Evolutionary conservation across 2,113 vertebrate species (phyloP).

Genomic region (Daubentonia madagascariensis): DNA sequence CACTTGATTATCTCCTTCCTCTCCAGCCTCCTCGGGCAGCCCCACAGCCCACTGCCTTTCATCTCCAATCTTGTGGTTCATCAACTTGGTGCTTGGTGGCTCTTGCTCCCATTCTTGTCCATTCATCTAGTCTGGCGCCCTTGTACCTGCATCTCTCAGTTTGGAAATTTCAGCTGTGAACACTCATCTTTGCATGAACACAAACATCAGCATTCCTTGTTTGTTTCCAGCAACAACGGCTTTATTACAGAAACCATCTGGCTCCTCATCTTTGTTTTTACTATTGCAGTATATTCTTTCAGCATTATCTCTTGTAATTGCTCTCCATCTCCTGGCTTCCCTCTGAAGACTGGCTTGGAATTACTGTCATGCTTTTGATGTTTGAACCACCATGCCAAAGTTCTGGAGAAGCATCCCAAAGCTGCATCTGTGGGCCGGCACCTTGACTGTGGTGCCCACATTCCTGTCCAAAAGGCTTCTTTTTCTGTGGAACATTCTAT

Average conservation of each 20-base stretch:
- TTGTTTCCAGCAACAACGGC: not conserved
- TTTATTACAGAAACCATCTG: not conserved
- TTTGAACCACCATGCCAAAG: not conserved
- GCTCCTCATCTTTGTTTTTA: not conserved
- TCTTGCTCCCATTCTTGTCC: not conserved
- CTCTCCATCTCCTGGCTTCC: not conserved
- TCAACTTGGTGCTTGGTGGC: accelerated
- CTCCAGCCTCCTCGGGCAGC: not conserved
- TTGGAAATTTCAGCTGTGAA: not conserved
- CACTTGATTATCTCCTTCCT: not conserved
- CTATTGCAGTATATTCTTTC: not conserved
- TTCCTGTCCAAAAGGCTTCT: not conserved
- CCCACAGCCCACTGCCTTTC: not conserved
- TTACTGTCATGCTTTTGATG: not conserved
- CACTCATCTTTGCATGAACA: not conserved
- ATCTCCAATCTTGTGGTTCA: not conserved
- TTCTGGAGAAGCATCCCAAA: not conserved
- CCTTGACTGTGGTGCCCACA: not conserved
- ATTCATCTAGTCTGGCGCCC: not conserved
- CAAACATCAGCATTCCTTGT: not conserved
- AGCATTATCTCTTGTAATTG: not conserved
- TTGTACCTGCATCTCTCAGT: accelerated
- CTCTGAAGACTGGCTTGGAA: not conserved
- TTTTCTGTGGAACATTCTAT: not conserved
- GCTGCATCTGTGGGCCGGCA: not conserved